Evolutionary conservation across 2,888 invertebrate genomes (phyloP), one percentile per base, ranked within the genome.

Genomic region (Drosophila multiciliata): DNA sequence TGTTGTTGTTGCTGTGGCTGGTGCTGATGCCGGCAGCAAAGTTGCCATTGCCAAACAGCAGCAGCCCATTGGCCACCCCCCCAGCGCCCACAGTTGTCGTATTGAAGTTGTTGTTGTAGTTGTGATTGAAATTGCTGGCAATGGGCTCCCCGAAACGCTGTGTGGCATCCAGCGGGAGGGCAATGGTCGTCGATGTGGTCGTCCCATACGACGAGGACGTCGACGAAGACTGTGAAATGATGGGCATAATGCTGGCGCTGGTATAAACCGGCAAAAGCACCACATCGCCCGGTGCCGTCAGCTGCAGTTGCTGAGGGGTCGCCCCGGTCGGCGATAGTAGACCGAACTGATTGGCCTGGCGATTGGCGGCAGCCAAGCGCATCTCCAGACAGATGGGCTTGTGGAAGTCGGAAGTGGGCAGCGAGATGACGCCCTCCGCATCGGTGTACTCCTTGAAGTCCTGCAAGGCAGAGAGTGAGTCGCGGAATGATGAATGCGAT

Each of bases 401-500:
- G 80, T 96, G 96, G 93, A 97, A 95, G 93, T 97, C 97, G 88
- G 97, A 97, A 75, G 97, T 97, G 72, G 97, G 94, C 93, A 97
- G 95, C 77, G 97, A 96, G 96, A 97, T 97, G 90, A 97, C 94
- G 92, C 96, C 96, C 94, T 97, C 97, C 71, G 97, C 97, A 94
- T 97, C 97, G 92, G 97, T 96, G 94, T 96, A 97, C 93, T 97
- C 97, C 95, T 97, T 97, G 94, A 96, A 97, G 91, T 97, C 97
- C 97, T 98, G 94, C 60, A 91, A 88, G 32, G 57, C 57, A 70
- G 17, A 63, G 32, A 61, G 38, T 50, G 60, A 53, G 60, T 53
- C 42, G 36, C 26, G n/a, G 23, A 42, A 58, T 67, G 54, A 75
- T 38, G 38, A 38, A 48, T 26, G 57, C 23, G 20, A 42, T 15